Evolutionary conservation across 1,140 invertebrate genomes (phyloP).

Genomic region (Caenorhabditis brenneri): DNA sequence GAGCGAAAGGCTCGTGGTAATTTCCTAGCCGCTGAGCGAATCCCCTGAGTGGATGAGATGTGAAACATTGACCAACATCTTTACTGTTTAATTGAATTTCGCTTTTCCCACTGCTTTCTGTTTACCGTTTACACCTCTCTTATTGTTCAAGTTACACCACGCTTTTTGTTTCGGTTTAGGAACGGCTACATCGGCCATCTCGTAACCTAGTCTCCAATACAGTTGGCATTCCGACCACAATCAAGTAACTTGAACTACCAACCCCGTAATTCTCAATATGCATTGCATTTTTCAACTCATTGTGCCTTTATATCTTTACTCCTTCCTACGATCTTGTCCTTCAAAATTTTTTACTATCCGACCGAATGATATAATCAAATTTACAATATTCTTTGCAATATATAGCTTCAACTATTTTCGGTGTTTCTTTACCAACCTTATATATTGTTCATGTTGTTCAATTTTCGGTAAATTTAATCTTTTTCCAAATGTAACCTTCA

Average conservation of each 20-base stretch:
- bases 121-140: no score
- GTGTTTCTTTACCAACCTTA: not conserved
- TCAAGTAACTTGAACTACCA: not conserved
- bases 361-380: no score
- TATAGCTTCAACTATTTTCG: not conserved
- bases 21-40: not conserved
- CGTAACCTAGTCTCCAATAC: not conserved
- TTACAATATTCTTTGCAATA: not conserved
- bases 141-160: not conserved
- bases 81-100: not conserved
- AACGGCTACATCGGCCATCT: not conserved
- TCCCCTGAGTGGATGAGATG: not conserved
- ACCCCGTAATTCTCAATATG: not conserved
- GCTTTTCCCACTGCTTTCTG: not conserved
- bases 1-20: constrained; percentile 34
- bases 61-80: not conserved
- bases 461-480: no score
- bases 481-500: no score
- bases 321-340: no score
- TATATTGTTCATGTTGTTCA: no score
- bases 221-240: not conserved
- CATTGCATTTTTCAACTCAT: not conserved
- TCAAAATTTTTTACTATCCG: no score
- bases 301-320: no score
- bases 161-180: not conserved